These are phyloP conservation scores for Tychaedon coryphoeus DNA, from an alignment of 2,113 vertebrate species.

Conservation along the genomic window DNA sequence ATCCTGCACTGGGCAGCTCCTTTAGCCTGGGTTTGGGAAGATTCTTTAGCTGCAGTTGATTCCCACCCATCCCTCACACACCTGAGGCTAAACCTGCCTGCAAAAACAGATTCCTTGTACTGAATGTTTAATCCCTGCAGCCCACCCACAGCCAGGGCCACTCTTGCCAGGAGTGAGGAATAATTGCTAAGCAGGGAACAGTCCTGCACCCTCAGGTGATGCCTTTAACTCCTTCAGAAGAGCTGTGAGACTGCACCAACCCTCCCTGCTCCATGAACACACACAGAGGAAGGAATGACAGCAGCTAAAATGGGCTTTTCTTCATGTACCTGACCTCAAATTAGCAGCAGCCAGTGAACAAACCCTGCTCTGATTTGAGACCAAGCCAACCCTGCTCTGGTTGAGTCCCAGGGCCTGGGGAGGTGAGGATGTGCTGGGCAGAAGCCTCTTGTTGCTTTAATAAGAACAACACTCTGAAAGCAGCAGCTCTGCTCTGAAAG, in stretches of 20 bases:
- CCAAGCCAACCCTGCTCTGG: background rate
- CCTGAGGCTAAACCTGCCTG: background rate
- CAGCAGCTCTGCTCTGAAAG: background rate
- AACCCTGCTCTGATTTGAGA: background rate
- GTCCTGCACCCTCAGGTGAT: background rate
- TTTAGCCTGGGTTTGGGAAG: background rate
- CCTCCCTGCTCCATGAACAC: background rate
- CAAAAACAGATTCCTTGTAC: background rate
- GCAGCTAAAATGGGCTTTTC: background rate
- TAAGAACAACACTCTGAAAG: background rate
- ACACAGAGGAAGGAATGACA: background rate
- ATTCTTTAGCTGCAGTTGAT: background rate
- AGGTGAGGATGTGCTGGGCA: background rate
- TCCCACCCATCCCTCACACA: background rate
- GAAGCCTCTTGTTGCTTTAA: background rate
- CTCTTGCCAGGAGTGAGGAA: background rate
- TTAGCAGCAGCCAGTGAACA: background rate
- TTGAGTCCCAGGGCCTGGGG: background rate
- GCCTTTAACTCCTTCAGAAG: background rate
- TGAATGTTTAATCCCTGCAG: background rate
- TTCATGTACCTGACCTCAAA: background rate
- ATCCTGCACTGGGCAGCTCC: too few relatives aligned
- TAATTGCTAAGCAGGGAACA: background rate
- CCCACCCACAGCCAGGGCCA: background rate
- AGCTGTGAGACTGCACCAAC: background rate